Percentiles rank a stretch among this genome's conserved stretches.
phyloP scores from a whole-genome alignment of 2,888 invertebrate genomes.

The Fragum fragum region DNA sequence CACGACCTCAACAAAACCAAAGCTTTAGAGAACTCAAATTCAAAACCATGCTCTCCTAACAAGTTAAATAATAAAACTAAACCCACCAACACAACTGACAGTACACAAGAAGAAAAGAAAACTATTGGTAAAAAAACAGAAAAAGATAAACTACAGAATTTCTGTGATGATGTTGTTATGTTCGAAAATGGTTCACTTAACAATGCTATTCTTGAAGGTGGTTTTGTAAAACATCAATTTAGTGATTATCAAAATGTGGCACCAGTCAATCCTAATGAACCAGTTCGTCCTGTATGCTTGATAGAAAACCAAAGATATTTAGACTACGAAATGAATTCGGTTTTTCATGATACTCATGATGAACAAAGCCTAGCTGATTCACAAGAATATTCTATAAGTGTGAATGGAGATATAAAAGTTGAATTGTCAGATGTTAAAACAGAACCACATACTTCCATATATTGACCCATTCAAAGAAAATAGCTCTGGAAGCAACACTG shows the following conservation, averaged over 20 bases:
- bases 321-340: not conserved
- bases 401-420: not conserved
- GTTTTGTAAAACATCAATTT: not conserved
- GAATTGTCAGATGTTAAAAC: not conserved
- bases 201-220: not conserved
- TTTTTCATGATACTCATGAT: not conserved
- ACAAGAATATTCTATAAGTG: not conserved
- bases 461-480: not conserved
- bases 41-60: not conserved
- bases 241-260: not conserved
- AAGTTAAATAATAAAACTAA: not conserved
- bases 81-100: not conserved
- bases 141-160: not conserved
- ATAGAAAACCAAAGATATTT: not conserved
- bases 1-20: not conserved
- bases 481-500: too few species aligned
- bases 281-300: not conserved
- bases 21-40: not conserved
- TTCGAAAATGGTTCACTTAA: not conserved
- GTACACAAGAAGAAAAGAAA: not conserved
- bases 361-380: not conserved
- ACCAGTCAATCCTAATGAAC: not conserved
- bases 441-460: too few species aligned
- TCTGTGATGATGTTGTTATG: constrained; percentile 2
- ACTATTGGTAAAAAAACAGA: not conserved